Evolutionary conservation across 2,888 invertebrate species (phyloP), one percentile per base, ranked within the genome.

Genomic region (Cremastinae sp.): DNA sequence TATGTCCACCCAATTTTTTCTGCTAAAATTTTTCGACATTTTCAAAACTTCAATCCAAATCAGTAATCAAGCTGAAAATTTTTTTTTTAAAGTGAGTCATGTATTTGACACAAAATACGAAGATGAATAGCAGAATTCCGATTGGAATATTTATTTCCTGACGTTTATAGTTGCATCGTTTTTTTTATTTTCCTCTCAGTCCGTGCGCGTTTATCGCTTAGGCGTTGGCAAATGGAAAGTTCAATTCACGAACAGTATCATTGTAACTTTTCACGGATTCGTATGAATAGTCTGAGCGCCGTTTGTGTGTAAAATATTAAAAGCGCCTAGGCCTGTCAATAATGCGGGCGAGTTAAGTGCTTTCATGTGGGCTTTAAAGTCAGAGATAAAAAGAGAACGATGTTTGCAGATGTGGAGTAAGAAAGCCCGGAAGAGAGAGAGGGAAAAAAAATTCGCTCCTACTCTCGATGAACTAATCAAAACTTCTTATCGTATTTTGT

Each of bases 401-500:
- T 2, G 22, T 18, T 20, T 8, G 22, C 14, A 35, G 18, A 18
- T 10, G 28, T 45, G 9, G 37, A 47, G 45, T 16, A 10, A 43
- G 55, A 18, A 35, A 41, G 43, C 10, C 12, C 12, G 22, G 43
- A 28, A 37, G 41, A 39, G 47, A 53, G 59, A 53, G 22, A 14
- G 5, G 1, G 55, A 53, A 39, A 61, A 22, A 59, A 22, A 68
- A 51, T 28, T 28, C 9, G 7, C 69, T 1, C 4, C 2, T 56
- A 18, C 12, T 47, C 18, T 70, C 70, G 20, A 10, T 9, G 16
- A 43, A 64, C 49, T 62, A 72, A 75, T 72, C 68, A 64, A 68
- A 75, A 75, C 68, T 75, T 64, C 62, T 72, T 72, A 75, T 75
- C 62, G 49, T 37, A 56, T 72, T 71, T 47, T 16, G 55, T 62